A percentile compares a stretch with the other conserved stretches of the same genome.
These are phyloP conservation scores for Cyprinella venusta DNA, from an alignment of 2,797 vertebrate species.

Conservation along the genomic window DNA sequence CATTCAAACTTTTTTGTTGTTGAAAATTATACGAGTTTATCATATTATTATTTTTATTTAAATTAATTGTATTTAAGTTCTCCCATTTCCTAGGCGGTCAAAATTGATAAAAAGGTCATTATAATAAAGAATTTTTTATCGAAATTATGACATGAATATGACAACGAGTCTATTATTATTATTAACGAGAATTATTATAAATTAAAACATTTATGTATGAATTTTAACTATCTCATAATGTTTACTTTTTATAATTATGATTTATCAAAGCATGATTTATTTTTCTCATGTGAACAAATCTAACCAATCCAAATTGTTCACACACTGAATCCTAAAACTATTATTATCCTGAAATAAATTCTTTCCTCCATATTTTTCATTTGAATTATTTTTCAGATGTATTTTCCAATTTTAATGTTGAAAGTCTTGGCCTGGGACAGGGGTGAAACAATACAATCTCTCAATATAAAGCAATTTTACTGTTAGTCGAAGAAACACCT, in stretches of 20 bases:
- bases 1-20: neutral
- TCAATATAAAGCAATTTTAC: neutral
- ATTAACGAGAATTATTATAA: neutral
- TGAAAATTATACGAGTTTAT: no score
- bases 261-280: neutral
- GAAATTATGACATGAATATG: neutral
- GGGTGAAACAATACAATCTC: neutral
- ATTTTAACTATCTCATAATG: neutral
- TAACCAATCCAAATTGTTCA: neutral
- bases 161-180: neutral
- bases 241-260: neutral
- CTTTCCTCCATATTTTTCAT: neutral
- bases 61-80: no score
- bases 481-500: neutral
- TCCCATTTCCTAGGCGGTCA: no score
- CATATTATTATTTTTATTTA: no score
- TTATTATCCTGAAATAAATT: neutral
- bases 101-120: neutral
- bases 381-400: neutral
- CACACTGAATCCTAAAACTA: neutral
- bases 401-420: neutral
- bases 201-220: neutral
- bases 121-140: neutral
- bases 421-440: neutral
- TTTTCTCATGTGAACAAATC: neutral